These are phyloP conservation scores for Lingula anatina DNA, from an alignment of 2,888 invertebrate genomes.

Conservation along the genomic window DNA sequence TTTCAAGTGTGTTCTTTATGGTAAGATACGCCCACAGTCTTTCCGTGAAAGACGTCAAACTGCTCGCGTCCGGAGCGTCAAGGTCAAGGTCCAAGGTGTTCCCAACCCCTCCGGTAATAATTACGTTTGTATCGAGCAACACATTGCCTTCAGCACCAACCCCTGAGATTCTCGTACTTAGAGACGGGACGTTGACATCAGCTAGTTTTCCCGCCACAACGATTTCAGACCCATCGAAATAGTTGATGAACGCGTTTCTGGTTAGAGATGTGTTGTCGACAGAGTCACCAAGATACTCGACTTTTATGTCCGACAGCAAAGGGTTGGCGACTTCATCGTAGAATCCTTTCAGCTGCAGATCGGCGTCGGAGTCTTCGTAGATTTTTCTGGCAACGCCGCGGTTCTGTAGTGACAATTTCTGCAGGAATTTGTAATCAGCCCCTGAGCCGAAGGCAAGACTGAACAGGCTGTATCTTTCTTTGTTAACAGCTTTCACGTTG, in stretches of 20 bases:
- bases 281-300: neutral
- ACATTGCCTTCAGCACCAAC: neutral
- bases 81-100: neutral
- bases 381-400: conserved; percentile 2
- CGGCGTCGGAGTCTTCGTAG: conserved; percentile 4
- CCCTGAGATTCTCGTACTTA: neutral
- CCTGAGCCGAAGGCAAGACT: neutral
- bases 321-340: neutral
- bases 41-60: neutral
- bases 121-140: neutral
- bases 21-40: neutral
- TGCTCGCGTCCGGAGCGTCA: neutral
- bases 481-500: neutral
- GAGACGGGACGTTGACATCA: neutral
- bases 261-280: neutral
- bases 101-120: neutral
- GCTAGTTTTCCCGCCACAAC: neutral
- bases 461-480: neutral
- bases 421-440: neutral
- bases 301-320: neutral
- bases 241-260: neutral
- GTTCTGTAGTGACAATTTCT: conserved; percentile 1
- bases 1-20: neutral
- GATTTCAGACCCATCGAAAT: neutral
- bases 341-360: neutral